These are phyloP conservation scores for Apamea anceps DNA, from an alignment of 2,888 invertebrate genomes.

Conservation along the genomic window DNA sequence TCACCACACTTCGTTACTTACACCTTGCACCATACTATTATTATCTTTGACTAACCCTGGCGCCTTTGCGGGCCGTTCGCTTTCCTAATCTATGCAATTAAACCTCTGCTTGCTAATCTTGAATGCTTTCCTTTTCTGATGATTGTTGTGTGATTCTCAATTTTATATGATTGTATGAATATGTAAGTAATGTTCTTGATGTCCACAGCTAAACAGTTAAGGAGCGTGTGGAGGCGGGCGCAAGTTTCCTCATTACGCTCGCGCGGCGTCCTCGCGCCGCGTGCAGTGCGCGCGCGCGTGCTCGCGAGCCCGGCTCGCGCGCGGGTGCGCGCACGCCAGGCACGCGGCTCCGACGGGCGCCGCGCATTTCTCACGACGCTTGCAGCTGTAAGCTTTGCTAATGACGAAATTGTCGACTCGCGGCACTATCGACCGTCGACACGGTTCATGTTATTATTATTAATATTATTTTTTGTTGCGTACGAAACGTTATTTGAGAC, in stretches of 20 bases:
- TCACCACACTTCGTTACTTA: slow-evolving; percentile 15
- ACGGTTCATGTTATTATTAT: slow-evolving; percentile 72
- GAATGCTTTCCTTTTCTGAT: slow-evolving; percentile 20
- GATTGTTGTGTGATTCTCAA: not conserved
- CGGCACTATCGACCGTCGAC: slow-evolving; percentile 76
- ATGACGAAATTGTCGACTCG: slow-evolving; percentile 84
- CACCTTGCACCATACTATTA: not conserved
- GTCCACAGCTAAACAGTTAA: slow-evolving; percentile 85
- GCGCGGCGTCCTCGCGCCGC: slow-evolving; percentile 94
- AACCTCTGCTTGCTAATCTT: slow-evolving; percentile 20
- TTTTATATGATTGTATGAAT: not conserved
- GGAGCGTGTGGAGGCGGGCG: slow-evolving; percentile 92
- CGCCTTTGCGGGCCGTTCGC: not conserved
- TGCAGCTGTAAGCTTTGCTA: slow-evolving; percentile 89
- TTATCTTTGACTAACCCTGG: slow-evolving; percentile 29
- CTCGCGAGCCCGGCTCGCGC: not conserved
- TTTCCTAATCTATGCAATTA: slow-evolving; percentile 12
- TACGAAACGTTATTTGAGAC: slow-evolving; percentile 89
- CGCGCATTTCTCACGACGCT: slow-evolving; percentile 85
- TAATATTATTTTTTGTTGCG: slow-evolving; percentile 84
- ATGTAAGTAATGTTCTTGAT: slow-evolving; percentile 23
- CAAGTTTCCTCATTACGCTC: slow-evolving; percentile 66
- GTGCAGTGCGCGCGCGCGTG: slow-evolving; percentile 47
- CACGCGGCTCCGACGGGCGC: slow-evolving; percentile 63
- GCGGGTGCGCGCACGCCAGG: slow-evolving; percentile 65